A percentile compares a stretch with the other conserved stretches of the same genome.
These are phyloP conservation scores for Psittacula derbiana DNA, from an alignment of 2,797 vertebrate genomes.

Conservation along the genomic window DNA sequence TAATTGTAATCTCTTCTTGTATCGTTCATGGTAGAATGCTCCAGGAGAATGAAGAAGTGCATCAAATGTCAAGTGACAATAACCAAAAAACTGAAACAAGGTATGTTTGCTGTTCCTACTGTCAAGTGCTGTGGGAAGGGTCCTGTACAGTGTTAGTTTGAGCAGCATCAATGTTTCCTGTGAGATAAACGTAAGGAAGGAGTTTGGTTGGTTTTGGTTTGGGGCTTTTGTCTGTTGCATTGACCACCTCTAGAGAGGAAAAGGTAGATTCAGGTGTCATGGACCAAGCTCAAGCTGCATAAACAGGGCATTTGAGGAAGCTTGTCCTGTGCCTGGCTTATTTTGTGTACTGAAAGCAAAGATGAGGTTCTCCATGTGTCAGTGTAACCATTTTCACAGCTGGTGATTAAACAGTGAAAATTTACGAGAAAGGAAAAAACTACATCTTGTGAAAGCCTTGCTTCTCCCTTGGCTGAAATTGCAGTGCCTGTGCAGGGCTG, in stretches of 20 bases:
- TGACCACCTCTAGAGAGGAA: neutral
- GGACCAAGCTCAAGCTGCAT: neutral
- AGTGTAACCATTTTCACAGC: neutral
- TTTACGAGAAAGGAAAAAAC: neutral
- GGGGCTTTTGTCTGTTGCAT: neutral
- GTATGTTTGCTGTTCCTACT: slow-evolving; percentile 67
- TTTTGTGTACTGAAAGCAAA: neutral
- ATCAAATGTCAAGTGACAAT: slow-evolving; percentile 97
- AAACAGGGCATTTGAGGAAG: neutral
- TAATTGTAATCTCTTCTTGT: neutral
- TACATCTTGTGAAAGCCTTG: neutral
- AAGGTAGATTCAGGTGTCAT: neutral
- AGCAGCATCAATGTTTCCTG: neutral
- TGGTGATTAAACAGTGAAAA: neutral
- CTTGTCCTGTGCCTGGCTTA: neutral
- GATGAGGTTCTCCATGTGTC: neutral
- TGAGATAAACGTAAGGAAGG: neutral
- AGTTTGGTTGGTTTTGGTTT: neutral
- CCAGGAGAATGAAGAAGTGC: slow-evolving; percentile 98
- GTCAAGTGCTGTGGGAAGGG: neutral
- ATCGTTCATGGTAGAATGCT: slow-evolving; percentile 81
- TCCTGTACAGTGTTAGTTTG: neutral
- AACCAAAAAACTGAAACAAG: slow-evolving; percentile 93
- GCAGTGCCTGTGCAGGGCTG: neutral
- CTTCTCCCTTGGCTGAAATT: neutral